Conservation (phyloP, 1,140 invertebrate species). For the Drosophila melanica region DNA sequence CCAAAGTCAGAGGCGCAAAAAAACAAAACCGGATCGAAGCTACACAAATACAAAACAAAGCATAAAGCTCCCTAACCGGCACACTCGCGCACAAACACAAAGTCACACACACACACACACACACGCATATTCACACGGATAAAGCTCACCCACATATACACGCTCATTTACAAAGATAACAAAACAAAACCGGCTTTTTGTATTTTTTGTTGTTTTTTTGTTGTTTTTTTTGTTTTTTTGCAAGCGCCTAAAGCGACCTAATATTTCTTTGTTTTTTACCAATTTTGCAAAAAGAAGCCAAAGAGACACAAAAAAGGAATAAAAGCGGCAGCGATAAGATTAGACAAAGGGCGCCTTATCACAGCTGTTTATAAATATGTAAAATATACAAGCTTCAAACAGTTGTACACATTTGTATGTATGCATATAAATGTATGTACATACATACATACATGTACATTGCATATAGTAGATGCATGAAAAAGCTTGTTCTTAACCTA, state of each 20-base stretch:
- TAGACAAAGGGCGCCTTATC: slow-evolving; percentile 59
- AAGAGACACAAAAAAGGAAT: slow-evolving; percentile 11
- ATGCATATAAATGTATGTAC: background rate
- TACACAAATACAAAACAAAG: slow-evolving; percentile 48
- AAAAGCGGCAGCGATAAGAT: slow-evolving; percentile 29
- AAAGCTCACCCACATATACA: slow-evolving; percentile 75
- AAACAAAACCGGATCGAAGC: slow-evolving; percentile 65
- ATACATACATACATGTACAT: background rate
- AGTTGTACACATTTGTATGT: slow-evolving; percentile 1
- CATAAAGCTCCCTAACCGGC: slow-evolving; percentile 65
- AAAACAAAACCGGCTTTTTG: slow-evolving; percentile 73
- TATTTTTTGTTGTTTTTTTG: slow-evolving; percentile 33
- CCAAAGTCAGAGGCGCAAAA: slow-evolving; percentile 40
- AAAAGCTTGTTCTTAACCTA: slow-evolving; percentile 59
- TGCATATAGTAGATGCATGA: slow-evolving; percentile 21
- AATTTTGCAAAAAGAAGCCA: slow-evolving; percentile 56
- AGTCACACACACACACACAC: slow-evolving; percentile 28
- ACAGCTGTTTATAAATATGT: slow-evolving; percentile 29
- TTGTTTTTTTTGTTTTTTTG: slow-evolving; percentile 22
- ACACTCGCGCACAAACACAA: slow-evolving; percentile 53
- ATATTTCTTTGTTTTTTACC: slow-evolving; percentile 40
- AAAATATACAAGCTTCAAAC: slow-evolving; percentile 19
- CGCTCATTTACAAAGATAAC: slow-evolving; percentile 53
- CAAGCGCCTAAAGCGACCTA: slow-evolving; percentile 30
- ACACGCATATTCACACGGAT: slow-evolving; percentile 6